Base-by-base conservation (phyloP, 2,797 vertebrate genomes). In the Morelia viridis region DNA sequence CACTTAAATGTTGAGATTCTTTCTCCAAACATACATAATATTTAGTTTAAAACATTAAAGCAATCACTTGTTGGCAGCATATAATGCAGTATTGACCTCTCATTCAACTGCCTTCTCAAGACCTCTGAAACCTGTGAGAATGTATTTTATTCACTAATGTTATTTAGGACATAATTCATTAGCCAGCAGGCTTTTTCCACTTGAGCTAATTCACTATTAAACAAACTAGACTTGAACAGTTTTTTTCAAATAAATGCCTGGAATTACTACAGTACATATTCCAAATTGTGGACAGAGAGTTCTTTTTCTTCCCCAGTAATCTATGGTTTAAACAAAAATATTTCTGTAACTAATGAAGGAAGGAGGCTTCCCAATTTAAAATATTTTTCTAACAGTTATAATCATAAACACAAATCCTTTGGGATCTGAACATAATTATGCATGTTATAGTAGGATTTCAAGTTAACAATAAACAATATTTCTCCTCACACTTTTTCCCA, bases 381-480 rank as follows among this genome's bases (percentile, higher is more conserved):
- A 94, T 94, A 94, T 93, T 65, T 71, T 64, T 10, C 10, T 1
- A 94, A 31, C 92, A 28, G n/a, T 56, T 90, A 87, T 85, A 95
- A 97, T 91, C 97, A 96, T 87, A 76, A 94, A 94, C 90, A 91
- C 95, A 96, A 94, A 96, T 95, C 92, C 95, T 91, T 92, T 90
- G 94, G 96, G 93, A 92, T 95, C 94, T 95, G 87, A 28, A 50
- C 94, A 96, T 95, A 95, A 94, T 92, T 93, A 89, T 91, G 35
- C 91, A 90, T 92, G 91, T 95, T 95, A 85, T 53, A 96, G 92
- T 83, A 94, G 87, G 95, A 94, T 96, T 96, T 96, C 85, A 94
- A 95, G 92, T 94, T 95, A 96, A 96, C 93, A 95, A 93, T 93
- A 94, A 96, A 93, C 83, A 95, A 4, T 85, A 92, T 95, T 93